Base-by-base conservation (phyloP, 2,113 vertebrate genomes). In the Vireo altiloquus region DNA sequence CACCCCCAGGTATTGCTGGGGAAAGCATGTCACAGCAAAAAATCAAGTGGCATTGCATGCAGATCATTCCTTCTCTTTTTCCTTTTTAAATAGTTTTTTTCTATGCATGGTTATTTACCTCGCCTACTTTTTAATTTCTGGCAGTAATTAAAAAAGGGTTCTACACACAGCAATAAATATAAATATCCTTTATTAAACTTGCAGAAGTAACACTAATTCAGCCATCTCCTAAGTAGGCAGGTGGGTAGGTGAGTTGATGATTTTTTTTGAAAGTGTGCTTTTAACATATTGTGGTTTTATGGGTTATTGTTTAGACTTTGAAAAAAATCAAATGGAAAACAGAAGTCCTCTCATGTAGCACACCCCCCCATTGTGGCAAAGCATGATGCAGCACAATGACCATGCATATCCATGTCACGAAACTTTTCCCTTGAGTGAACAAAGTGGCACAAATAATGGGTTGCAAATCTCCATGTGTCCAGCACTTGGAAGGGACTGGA, bases 391-490 rank as follows among this genome's bases (percentile, higher is more conserved):
- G 66, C 87, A 13, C 10, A 54, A 50, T 69, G 77, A 46, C 54
- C 50, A 13, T 44, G 35, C 54, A 24, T 66, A 53, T 42, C 80
- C 64, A 35, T 31, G 21, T 71, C 83, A 50, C 52, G 30, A 25
- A 83, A 33, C 77, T 91, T 70, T 25, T 78, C 87, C 47, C 92
- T 91, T 75, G 87, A 95, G 42, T 74, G 72, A 95, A 54, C 80
- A 78, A 94, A 95, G 80, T 33, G 42, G 77, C 60, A 84, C 60
- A 71, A 92, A 94, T 91, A 94, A 92, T 83, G 81, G 77, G 64
- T 87, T 89, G 71, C 72, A 87, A 87, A 96, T 95, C 80, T 92
- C 31, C 15, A 2, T 7, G 17, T 86, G 82, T 86, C 82, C 49
- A 60, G 31, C 11, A 14, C 64, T 94, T 77, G 42, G 71, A 88